phyloP scores from a whole-genome alignment of 1,140 invertebrate genomes.

The Cotesia typhae region DNA sequence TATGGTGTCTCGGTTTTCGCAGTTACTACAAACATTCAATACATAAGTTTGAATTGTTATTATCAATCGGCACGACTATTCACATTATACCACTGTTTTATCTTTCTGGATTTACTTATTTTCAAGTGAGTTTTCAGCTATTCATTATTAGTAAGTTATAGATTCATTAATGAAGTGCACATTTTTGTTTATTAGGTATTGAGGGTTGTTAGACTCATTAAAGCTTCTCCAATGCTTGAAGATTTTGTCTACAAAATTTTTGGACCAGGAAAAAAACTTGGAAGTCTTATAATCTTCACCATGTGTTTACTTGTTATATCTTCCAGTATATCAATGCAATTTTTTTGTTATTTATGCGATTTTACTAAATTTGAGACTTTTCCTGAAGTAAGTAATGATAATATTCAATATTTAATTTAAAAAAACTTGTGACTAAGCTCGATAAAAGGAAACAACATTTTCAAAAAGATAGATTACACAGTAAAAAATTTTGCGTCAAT shows the following conservation, averaged over 20 bases:
- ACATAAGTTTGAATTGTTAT: slow-evolving; percentile 96
- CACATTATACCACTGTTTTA: slow-evolving; percentile 94
- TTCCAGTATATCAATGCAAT: slow-evolving; percentile 98
- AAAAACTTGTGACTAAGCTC: neutral
- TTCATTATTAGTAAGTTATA: slow-evolving; percentile 4
- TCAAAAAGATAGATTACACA: too few species aligned
- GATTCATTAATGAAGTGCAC: neutral
- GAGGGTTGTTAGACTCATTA: slow-evolving; percentile 93
- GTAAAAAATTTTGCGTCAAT: too few species aligned
- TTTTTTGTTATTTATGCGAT: slow-evolving; percentile 94
- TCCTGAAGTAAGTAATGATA: slow-evolving; percentile 78
- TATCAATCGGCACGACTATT: slow-evolving; percentile 94
- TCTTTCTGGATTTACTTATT: slow-evolving; percentile 93
- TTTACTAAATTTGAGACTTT: slow-evolving; percentile 99
- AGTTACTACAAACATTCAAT: slow-evolving; percentile 96
- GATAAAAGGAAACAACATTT: too few species aligned
- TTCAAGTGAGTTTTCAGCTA: slow-evolving; percentile 75
- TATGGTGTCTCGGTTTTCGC: slow-evolving; percentile 95
- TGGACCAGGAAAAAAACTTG: slow-evolving; percentile 98
- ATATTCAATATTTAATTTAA: slow-evolving; percentile 6
- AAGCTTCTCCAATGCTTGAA: slow-evolving; percentile 98
- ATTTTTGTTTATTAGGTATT: slow-evolving; percentile 75
- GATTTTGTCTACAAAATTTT: slow-evolving; percentile 99
- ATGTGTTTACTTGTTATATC: slow-evolving; percentile 99
- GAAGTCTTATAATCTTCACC: slow-evolving; percentile 98